Evolutionary conservation across 2,888 invertebrate genomes (phyloP), one percentile per base, ranked within the genome.

Genomic region (Eledona agricola): DNA sequence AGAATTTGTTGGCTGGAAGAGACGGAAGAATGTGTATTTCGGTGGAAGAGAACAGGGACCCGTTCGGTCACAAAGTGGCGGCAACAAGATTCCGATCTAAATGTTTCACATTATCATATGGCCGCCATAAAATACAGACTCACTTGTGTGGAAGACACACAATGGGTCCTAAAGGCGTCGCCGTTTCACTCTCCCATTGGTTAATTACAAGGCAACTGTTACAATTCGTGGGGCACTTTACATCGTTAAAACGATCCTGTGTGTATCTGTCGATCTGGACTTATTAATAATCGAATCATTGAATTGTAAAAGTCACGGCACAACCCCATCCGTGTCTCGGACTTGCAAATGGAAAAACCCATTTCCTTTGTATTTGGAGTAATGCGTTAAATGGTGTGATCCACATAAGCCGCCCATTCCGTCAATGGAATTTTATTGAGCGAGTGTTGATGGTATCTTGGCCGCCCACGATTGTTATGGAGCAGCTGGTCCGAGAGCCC

Each of bases 71-170:
- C 69, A 70, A 69, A 72, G 73, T 70, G 71, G 72, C 71, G 60
- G 67, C 70, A 69, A 62, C 69, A 60, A 76, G 76, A 76, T 76
- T 75, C 70, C 74, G 72, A 76, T 76, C 76, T 76, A 74, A 75
- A 76, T 75, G 73, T 71, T 67, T 65, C 67, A 71, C 71, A 76
- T 76, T 76, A 76, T 73, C 76, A 76, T 76, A 74, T 70, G 60
- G 66, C 69, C 63, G 72, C 72, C 64, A 66, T 71, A 70, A 72
- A 71, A 67, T 68, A 65, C 61, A 58, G 59, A 72, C 69, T 63
- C 62, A 66, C 55, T 68, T 61, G 66, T 57, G 56, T 60, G 58
- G 60, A 68, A 70, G 68, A 69, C 64, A 34, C 15, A 43, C 45
- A 45, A 45, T 34, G 34, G 12, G 34, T 11, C 25, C 34, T 23